Evolutionary conservation across 2,888 invertebrate species (phyloP).

Genomic region (Torymus auratus): DNA sequence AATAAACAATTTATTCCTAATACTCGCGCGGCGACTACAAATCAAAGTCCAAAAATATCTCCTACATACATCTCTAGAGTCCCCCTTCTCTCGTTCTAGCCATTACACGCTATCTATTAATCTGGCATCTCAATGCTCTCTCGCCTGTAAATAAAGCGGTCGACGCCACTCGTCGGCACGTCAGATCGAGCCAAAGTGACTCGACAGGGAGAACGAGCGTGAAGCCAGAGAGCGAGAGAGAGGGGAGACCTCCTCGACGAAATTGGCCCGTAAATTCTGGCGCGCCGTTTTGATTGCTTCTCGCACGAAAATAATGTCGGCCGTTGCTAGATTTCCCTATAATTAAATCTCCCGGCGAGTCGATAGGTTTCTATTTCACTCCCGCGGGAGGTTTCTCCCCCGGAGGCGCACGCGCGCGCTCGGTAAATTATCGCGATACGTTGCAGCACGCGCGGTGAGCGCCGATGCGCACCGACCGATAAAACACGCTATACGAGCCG

Average conservation of each 20-base stretch:
- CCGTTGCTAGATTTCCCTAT: slow-evolving; percentile 49
- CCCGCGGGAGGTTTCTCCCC: slow-evolving; percentile 19
- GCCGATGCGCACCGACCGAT: slow-evolving; percentile 8
- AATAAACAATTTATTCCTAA: slow-evolving; percentile 22
- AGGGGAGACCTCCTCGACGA: slow-evolving; percentile 66
- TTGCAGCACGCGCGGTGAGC: slow-evolving; percentile 23
- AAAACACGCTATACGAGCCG: slow-evolving; percentile 39
- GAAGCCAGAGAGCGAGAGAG: not conserved
- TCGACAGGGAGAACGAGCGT: not conserved
- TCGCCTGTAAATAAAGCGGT: not conserved
- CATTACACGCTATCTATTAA: slow-evolving; percentile 38
- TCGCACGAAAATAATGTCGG: slow-evolving; percentile 40
- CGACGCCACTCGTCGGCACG: not conserved
- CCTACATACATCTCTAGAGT: slow-evolving; percentile 60
- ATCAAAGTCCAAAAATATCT: slow-evolving; percentile 33
- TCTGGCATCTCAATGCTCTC: slow-evolving; percentile 12
- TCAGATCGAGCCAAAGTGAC: slow-evolving; percentile 41
- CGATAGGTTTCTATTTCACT: slow-evolving; percentile 47
- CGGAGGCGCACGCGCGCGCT: slow-evolving; percentile 4
- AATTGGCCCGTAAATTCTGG: slow-evolving; percentile 73
- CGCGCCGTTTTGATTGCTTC: slow-evolving; percentile 63
- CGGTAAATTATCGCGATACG: slow-evolving; percentile 44
- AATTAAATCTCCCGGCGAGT: slow-evolving; percentile 48
- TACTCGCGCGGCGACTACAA: not conserved
- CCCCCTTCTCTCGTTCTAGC: too few relatives aligned